Percentiles rank a stretch among this genome's conserved stretches.
These are phyloP conservation scores for Apoderus coryli DNA, from an alignment of 2,888 invertebrate species.

Conservation along the genomic window DNA sequence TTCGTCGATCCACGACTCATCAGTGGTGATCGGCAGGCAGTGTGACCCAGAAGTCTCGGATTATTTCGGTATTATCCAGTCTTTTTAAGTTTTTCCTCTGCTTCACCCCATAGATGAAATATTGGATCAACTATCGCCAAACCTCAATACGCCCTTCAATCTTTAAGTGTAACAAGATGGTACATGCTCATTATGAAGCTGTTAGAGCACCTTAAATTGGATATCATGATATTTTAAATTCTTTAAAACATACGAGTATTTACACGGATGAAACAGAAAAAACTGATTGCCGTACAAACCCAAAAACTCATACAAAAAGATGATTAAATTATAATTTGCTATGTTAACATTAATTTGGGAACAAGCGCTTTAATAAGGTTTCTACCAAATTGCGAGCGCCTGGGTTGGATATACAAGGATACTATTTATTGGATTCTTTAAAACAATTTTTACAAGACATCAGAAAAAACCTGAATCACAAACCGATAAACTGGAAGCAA, in stretches of 20 bases:
- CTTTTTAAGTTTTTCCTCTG: slow-evolving; percentile 6
- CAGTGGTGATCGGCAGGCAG: too few species aligned
- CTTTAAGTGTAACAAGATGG: slow-evolving; percentile 8
- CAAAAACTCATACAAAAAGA: slow-evolving; percentile 7
- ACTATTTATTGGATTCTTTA: slow-evolving; percentile 5
- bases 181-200: slow-evolving; percentile 7
- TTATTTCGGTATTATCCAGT: slow-evolving; percentile 7
- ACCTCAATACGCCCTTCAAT: slow-evolving; percentile 2
- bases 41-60: too few species aligned
- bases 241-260: slow-evolving; percentile 2
- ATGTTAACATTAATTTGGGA: slow-evolving; percentile 3
- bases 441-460: background rate
- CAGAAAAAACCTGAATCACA: slow-evolving; percentile 6
- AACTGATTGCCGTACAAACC: slow-evolving; percentile 4
- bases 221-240: slow-evolving; percentile 1
- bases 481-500: slow-evolving; percentile 6
- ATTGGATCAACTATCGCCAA: slow-evolving; percentile 6
- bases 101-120: slow-evolving; percentile 7
- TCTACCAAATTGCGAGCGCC: slow-evolving; percentile 5
- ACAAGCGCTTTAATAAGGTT: too few species aligned
- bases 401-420: slow-evolving; percentile 6
- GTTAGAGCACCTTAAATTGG: background rate
- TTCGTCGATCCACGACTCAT: too few species aligned
- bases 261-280: background rate
- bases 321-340: slow-evolving; percentile 4